Conservation (phyloP, 2,797 vertebrate species). For the Labroides dimidiatus region DNA sequence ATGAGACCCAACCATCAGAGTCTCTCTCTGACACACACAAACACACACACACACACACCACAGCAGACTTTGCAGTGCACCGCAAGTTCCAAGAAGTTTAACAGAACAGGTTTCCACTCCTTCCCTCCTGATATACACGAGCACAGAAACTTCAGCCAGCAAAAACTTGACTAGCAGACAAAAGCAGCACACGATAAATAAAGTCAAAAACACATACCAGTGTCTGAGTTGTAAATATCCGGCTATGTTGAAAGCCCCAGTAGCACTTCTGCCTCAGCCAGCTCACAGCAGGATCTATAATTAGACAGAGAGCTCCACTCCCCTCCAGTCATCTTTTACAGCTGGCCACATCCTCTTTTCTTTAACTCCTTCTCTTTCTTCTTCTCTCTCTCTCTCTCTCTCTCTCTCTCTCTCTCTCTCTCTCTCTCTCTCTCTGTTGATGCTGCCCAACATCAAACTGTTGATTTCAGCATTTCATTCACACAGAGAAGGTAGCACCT, state of each 20-base stretch:
- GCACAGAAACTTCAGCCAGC: not conserved
- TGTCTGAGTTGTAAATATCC: slow-evolving; percentile 70
- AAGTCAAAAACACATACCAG: slow-evolving; percentile 61
- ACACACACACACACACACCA: not conserved
- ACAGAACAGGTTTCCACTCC: slow-evolving; percentile 14
- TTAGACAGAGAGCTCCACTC: slow-evolving; percentile 79
- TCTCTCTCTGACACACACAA: not conserved
- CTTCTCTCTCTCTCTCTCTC: slow-evolving; percentile 39
- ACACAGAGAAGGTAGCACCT: slow-evolving; percentile 5
- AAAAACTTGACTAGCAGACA: slow-evolving; percentile 4
- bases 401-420: slow-evolving; percentile 35
- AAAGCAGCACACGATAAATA: slow-evolving; percentile 2
- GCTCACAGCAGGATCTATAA: slow-evolving; percentile 83
- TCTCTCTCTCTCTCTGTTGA: slow-evolving; percentile 31
- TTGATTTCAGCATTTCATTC: slow-evolving; percentile 55
- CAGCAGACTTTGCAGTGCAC: slow-evolving; percentile 1
- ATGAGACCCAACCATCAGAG: not conserved
- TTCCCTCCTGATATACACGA: not conserved
- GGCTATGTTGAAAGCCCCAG: slow-evolving; percentile 69
- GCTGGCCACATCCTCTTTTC: slow-evolving; percentile 81
- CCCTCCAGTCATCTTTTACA: slow-evolving; percentile 80
- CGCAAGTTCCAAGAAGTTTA: slow-evolving; percentile 6
- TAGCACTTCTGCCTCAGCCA: slow-evolving; percentile 73
- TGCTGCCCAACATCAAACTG: slow-evolving; percentile 35
- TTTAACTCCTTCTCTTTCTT: slow-evolving; percentile 71